phyloP scores from a whole-genome alignment of 2,888 invertebrate genomes.

The Polymixis flavicincta region DNA sequence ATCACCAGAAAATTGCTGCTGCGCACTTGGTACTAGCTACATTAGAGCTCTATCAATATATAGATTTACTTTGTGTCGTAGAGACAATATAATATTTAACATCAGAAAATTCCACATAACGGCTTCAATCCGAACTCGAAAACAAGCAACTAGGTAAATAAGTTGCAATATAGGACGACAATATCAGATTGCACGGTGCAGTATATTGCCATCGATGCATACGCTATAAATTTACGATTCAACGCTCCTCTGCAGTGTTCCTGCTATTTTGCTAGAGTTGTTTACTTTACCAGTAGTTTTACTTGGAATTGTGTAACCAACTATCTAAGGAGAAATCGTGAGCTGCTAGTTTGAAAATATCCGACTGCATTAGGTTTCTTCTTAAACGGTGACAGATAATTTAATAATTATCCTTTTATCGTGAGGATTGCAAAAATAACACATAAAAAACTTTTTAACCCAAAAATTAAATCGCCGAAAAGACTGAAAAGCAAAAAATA shows the following conservation, averaged over 20 bases:
- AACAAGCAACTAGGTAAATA: slow-evolving; percentile 41
- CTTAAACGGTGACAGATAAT: background rate
- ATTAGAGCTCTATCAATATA: background rate
- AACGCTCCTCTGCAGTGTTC: slow-evolving; percentile 40
- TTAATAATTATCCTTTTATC: background rate
- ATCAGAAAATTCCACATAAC: background rate
- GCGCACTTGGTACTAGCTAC: background rate
- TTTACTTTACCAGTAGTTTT: slow-evolving; percentile 33
- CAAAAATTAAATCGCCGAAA: too few species aligned
- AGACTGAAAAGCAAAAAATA: too few species aligned
- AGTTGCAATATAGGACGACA: slow-evolving; percentile 32
- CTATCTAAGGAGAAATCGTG: slow-evolving; percentile 1
- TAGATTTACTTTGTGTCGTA: background rate
- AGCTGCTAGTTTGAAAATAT: background rate
- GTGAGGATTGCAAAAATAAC: too few species aligned
- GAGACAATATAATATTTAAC: background rate
- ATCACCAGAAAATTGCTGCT: too few species aligned
- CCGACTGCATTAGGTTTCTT: background rate
- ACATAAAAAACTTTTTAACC: too few species aligned
- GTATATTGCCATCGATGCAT: slow-evolving; percentile 57
- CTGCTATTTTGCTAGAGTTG: slow-evolving; percentile 47
- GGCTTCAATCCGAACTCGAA: slow-evolving; percentile 6
- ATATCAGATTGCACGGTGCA: slow-evolving; percentile 54
- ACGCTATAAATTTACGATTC: slow-evolving; percentile 60
- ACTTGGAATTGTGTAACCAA: slow-evolving; percentile 23